Conservation (phyloP, 2,888 invertebrate species). For the Sarcophaga variegata region DNA sequence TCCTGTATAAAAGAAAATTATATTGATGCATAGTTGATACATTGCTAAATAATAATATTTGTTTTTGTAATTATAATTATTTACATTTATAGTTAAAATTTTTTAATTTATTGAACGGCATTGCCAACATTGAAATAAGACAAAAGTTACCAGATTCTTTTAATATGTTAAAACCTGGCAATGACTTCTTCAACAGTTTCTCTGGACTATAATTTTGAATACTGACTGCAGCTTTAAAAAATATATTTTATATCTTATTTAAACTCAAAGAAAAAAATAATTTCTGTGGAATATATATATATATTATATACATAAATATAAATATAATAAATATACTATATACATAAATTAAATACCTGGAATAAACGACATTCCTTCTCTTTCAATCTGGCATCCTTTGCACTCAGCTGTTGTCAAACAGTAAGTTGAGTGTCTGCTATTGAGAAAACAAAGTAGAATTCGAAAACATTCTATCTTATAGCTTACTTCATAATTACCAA, state of each 20-base stretch:
- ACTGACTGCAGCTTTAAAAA: too few relatives aligned
- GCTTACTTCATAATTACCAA: neutral
- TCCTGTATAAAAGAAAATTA: too few relatives aligned
- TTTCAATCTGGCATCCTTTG: neutral
- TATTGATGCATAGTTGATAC: too few relatives aligned
- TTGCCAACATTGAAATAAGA: neutral
- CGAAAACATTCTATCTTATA: neutral
- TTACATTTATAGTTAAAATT: neutral
- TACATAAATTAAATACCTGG: too few relatives aligned
- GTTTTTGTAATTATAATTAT: neutral
- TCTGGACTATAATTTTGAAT: too few relatives aligned
- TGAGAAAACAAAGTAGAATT: conserved; percentile 2
- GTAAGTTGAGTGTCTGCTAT: neutral
- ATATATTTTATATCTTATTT: too few relatives aligned
- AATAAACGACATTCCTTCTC: neutral
- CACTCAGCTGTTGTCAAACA: neutral
- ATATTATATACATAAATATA: too few relatives aligned
- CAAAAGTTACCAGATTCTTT: neutral
- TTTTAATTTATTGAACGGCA: neutral
- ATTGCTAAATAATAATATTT: neutral
- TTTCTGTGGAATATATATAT: too few relatives aligned
- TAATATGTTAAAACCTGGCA: neutral
- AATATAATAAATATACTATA: too few relatives aligned
- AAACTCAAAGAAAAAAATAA: too few relatives aligned
- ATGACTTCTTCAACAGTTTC: too few relatives aligned